Percentiles rank a stretch among this genome's conserved stretches.
Evolutionary conservation across 2,113 vertebrate species (phyloP).

Genomic region (Microcebus ravelobensis): DNA sequence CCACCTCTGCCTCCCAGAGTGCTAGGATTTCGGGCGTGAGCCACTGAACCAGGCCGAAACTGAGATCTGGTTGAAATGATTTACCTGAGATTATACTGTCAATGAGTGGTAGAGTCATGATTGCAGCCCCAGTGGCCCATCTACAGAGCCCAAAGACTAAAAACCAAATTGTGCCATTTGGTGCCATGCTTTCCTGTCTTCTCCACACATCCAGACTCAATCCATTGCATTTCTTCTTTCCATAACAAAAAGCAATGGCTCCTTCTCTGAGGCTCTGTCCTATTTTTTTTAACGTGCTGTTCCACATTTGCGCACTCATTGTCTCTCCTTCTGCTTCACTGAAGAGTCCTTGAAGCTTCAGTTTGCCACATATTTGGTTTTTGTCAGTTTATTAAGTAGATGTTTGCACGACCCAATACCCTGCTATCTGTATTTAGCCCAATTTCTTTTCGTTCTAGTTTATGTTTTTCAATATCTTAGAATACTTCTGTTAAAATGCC

Average conservation of each 20-base stretch:
- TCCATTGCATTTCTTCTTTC: not conserved
- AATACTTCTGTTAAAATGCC: not conserved
- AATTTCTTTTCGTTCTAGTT: not conserved
- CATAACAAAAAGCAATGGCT: not conserved
- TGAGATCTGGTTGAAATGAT: not conserved
- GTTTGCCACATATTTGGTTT: not conserved
- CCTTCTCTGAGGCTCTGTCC: not conserved
- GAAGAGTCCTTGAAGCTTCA: not conserved
- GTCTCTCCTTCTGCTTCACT: not conserved
- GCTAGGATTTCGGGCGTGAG: too few relatives aligned
- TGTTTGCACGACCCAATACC: not conserved
- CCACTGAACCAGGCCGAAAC: not conserved
- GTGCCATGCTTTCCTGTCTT: not conserved
- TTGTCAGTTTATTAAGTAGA: not conserved
- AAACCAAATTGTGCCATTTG: not conserved
- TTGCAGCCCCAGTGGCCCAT: too few relatives aligned
- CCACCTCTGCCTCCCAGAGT: too few relatives aligned
- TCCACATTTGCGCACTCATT: not conserved
- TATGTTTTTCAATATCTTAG: not conserved
- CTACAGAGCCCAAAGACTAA: not conserved
- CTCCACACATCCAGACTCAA: too few relatives aligned
- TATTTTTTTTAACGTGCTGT: too few relatives aligned
- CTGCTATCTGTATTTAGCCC: not conserved
- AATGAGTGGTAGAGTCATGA: not conserved
- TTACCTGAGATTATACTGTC: not conserved